phyloP scores from a whole-genome alignment of 2,113 vertebrate genomes.

The Dunckerocampus dactyliophorus region DNA sequence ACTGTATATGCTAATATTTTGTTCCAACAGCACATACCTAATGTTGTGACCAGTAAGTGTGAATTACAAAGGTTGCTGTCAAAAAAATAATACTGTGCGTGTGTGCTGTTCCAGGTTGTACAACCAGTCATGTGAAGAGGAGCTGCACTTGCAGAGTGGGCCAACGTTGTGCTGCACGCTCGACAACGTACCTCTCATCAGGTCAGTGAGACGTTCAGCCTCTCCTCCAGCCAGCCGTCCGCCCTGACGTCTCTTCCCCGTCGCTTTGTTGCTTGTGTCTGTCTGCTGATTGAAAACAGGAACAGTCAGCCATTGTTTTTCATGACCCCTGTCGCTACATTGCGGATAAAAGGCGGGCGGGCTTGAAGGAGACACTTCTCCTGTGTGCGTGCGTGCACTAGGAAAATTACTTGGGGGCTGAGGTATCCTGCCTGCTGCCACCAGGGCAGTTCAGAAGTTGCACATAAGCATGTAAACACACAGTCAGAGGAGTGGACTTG shows the following conservation, averaged over 20 bases:
- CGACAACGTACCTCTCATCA: slow-evolving; percentile 74
- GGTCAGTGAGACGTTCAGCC: slow-evolving; percentile 49
- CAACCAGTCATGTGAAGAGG: slow-evolving; percentile 74
- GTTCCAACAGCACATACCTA: neutral
- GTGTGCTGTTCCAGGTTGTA: slow-evolving; percentile 62
- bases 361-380: slow-evolving; percentile 30
- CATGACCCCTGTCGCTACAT: slow-evolving; percentile 20
- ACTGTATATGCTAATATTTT: too few relatives aligned
- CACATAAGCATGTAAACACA: slow-evolving; percentile 48
- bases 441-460: slow-evolving; percentile 51
- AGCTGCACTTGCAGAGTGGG: slow-evolving; percentile 68
- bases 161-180: slow-evolving; percentile 72
- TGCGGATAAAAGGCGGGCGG: slow-evolving; percentile 37
- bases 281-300: slow-evolving; percentile 45
- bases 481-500: slow-evolving; percentile 29
- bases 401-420: slow-evolving; percentile 60
- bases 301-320: slow-evolving; percentile 56
- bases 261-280: slow-evolving; percentile 24
- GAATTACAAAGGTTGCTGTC: neutral
- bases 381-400: slow-evolving; percentile 21
- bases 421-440: slow-evolving; percentile 56
- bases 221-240: neutral
- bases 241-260: slow-evolving; percentile 6
- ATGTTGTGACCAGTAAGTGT: neutral
- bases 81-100: neutral